These are phyloP conservation scores for Oscheius sp. DNA, from an alignment of 1,140 invertebrate genomes.

Conservation along the genomic window DNA sequence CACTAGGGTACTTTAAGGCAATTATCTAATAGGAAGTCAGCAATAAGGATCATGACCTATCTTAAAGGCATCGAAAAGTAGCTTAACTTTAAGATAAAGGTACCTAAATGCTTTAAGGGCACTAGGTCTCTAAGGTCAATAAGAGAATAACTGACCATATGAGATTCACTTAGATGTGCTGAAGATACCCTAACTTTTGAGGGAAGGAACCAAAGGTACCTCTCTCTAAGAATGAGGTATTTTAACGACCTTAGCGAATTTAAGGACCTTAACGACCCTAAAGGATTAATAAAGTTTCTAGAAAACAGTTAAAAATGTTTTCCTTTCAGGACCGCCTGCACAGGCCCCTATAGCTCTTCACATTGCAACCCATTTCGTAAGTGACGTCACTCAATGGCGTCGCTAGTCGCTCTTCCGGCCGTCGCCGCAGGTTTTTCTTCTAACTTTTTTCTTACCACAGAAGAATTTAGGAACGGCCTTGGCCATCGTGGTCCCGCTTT, in stretches of 20 bases:
- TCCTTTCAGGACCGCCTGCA: neutral
- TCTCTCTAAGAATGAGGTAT: neutral
- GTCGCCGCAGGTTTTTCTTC: no score
- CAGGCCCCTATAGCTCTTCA: constrained; percentile 3
- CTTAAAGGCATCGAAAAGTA: no score
- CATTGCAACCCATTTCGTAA: neutral
- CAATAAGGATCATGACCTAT: no score
- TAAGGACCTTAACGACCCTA: neutral
- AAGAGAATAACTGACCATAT: neutral
- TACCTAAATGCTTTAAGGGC: no score
- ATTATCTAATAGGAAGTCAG: no score
- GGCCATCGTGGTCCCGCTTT: neutral
- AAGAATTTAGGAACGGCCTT: neutral
- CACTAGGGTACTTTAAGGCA: no score
- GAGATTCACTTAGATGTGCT: neutral
- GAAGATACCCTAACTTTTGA: neutral
- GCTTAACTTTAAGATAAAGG: no score
- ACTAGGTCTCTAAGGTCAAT: no score
- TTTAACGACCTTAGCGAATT: neutral
- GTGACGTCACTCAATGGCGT: constrained; percentile 6
- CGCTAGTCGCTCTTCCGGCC: neutral
- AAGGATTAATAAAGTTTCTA: neutral
- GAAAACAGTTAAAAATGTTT: neutral
- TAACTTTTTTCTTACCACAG: no score
- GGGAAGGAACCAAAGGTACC: neutral